Conservation (phyloP, 1,140 invertebrate species). For the Hetaerina americana region DNA sequence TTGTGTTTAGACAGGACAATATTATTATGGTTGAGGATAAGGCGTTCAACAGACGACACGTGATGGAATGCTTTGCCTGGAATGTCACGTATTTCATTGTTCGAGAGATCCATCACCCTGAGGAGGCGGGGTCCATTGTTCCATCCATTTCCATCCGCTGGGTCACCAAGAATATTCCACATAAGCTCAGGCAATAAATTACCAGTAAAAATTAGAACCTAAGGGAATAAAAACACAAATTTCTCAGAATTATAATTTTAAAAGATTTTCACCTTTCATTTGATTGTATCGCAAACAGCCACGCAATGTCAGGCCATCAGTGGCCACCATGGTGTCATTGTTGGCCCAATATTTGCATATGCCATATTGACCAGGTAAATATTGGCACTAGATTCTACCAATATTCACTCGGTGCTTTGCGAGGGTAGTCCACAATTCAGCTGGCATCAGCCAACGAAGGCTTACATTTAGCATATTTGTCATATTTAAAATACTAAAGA, state of each 20-base stretch:
- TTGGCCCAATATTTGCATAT: conserved; percentile 3
- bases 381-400: conserved; percentile 6
- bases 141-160: conserved; percentile 15
- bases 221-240: no score
- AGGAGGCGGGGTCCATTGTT: conserved; percentile 22
- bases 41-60: conserved; percentile 51
- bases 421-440: neutral
- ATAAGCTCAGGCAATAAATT: conserved; percentile 50
- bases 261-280: no score
- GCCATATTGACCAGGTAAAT: conserved; percentile 5
- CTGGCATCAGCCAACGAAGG: neutral
- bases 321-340: neutral
- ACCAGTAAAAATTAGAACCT: conserved; percentile 60
- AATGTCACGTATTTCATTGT: conserved; percentile 59
- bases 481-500: no score
- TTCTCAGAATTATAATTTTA: no score
- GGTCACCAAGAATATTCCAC: conserved; percentile 57
- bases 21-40: conserved; percentile 65
- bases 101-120: conserved; percentile 59
- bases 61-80: conserved; percentile 64
- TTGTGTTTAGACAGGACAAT: conserved; percentile 31
- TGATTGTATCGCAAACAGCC: no score
- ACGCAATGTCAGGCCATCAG: no score
- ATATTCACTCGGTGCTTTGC: neutral
- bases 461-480: no score